Evolutionary conservation across 2,888 invertebrate genomes (phyloP).

Genomic region (Pristionchus maxplancki): DNA sequence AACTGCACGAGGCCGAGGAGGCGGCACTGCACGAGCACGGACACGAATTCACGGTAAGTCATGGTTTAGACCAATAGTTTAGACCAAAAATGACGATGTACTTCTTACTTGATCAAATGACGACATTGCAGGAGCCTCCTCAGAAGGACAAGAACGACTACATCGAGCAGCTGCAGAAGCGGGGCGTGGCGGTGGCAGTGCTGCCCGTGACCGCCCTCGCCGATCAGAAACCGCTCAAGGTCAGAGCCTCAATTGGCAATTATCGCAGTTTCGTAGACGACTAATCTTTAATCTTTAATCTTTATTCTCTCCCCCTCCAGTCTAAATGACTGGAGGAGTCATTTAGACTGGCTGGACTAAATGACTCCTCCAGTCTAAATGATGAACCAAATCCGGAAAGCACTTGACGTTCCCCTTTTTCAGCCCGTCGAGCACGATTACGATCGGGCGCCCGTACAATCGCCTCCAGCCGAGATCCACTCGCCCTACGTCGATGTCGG

Average conservation of each 20-base stretch:
- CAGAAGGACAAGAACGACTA: slow-evolving; percentile 39
- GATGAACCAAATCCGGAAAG: too few species aligned
- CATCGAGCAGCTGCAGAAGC: slow-evolving; percentile 43
- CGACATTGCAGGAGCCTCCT: slow-evolving; percentile 37
- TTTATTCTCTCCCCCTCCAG: too few species aligned
- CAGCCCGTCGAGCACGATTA: slow-evolving; percentile 37
- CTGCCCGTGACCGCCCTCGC: slow-evolving; percentile 36
- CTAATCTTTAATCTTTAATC: too few species aligned
- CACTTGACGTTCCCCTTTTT: background rate
- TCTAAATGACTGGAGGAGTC: too few species aligned
- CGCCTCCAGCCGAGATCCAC: background rate
- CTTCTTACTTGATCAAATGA: too few species aligned
- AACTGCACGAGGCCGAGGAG: background rate
- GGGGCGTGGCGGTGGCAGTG: slow-evolving; percentile 47
- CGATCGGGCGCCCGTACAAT: background rate
- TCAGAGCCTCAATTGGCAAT: too few species aligned
- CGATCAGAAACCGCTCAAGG: slow-evolving; percentile 26
- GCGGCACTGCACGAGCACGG: background rate
- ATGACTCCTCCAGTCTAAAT: too few species aligned
- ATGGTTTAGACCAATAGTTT: too few species aligned
- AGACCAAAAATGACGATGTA: too few species aligned
- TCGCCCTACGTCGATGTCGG: background rate
- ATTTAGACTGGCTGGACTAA: too few species aligned
- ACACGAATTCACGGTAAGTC: slow-evolving; percentile 8
- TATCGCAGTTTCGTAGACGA: too few species aligned